phyloP scores from a whole-genome alignment of 2,113 vertebrate species.

The Heteronetta atricapilla region DNA sequence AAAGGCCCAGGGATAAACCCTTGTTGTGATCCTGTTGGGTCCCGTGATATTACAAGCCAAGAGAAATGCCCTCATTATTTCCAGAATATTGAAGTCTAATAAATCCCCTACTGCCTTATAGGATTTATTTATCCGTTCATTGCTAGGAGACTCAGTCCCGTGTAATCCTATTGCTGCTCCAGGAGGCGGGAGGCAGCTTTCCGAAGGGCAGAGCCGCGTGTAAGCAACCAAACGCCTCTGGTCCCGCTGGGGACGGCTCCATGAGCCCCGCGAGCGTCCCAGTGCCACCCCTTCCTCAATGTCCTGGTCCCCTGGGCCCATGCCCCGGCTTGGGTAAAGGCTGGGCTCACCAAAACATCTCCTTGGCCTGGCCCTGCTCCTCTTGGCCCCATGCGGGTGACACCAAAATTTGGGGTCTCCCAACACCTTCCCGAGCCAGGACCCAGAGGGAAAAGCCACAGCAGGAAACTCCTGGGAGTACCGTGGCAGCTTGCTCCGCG shows the following conservation, averaged over 20 bases:
- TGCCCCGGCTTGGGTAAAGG: accelerated
- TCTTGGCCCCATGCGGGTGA: accelerated
- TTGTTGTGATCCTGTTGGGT: constrained; percentile 53
- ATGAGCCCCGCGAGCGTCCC: not conserved
- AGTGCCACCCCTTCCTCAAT: not conserved
- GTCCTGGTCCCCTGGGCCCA: not conserved
- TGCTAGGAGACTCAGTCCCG: constrained; percentile 50
- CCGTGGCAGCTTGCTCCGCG: accelerated
- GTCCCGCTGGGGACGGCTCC: not conserved
- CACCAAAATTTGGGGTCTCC: not conserved
- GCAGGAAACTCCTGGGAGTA: too few relatives aligned
- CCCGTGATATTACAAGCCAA: constrained; percentile 46
- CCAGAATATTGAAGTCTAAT: constrained; percentile 66
- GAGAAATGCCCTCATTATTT: constrained; percentile 67
- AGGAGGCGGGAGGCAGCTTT: not conserved
- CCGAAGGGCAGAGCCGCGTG: accelerated
- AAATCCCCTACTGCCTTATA: constrained; percentile 62
- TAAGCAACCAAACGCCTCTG: not conserved
- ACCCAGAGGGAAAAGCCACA: not conserved
- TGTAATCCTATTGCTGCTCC: constrained; percentile 66
- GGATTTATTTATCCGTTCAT: constrained; percentile 63
- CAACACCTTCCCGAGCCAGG: not conserved
- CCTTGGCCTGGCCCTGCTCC: not conserved
- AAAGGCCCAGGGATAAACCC: not conserved
- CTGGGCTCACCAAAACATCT: not conserved